phyloP scores from a whole-genome alignment of 1,140 invertebrate species.

The Brachionus asplanchnoidis region DNA sequence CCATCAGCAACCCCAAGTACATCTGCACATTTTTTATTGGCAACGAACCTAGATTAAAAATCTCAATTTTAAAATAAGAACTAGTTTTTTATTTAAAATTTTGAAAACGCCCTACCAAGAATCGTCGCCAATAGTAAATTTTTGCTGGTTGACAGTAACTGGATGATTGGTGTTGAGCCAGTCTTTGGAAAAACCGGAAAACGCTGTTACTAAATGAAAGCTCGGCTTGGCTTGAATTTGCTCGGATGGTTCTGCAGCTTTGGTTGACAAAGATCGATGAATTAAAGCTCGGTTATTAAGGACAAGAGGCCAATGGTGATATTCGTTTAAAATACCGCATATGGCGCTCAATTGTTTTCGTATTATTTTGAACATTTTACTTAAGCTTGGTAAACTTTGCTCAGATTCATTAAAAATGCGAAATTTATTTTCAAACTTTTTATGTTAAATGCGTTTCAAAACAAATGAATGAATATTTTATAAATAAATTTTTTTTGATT shows the following conservation, averaged over 20 bases:
- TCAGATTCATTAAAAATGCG: constrained; percentile 14
- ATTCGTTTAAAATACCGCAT: neutral
- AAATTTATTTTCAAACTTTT: neutral
- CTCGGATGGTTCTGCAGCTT: neutral
- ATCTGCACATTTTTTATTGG: constrained; percentile 11
- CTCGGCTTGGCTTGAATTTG: neutral
- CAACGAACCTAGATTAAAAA: neutral
- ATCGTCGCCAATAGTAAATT: neutral
- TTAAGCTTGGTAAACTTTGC: neutral
- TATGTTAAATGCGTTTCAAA: neutral
- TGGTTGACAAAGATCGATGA: neutral
- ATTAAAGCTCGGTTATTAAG: neutral
- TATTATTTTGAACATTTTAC: constrained; percentile 14
- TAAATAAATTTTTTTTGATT: neutral
- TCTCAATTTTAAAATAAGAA: neutral
- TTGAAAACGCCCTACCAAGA: neutral
- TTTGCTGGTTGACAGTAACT: neutral
- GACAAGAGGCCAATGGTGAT: neutral
- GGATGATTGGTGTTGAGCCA: neutral
- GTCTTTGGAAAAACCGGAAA: constrained; percentile 22
- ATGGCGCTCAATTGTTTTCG: constrained; percentile 1
- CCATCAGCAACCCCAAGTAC: constrained; percentile 82
- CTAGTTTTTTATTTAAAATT: neutral
- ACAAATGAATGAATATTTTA: neutral
- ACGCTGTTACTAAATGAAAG: neutral